These are phyloP conservation scores for Crocallis elinguaria DNA, from an alignment of 2,888 invertebrate species.

Conservation along the genomic window DNA sequence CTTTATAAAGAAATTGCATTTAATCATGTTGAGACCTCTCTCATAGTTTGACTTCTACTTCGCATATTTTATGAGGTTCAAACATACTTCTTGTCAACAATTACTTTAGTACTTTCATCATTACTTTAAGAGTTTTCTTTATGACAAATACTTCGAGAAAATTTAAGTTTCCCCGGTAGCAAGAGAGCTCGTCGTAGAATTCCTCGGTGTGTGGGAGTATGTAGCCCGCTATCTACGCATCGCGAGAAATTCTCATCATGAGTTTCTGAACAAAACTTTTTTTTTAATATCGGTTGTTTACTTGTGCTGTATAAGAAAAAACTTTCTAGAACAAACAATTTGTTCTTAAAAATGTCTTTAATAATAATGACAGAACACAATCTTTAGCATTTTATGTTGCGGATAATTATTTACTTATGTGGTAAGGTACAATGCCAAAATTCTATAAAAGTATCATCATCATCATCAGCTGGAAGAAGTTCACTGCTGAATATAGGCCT, in stretches of 20 bases:
- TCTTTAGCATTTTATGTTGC: too few species aligned
- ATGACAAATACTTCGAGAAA: conserved; percentile 68
- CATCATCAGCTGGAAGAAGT: too few species aligned
- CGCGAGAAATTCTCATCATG: conserved; percentile 24
- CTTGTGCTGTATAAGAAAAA: conserved; percentile 1
- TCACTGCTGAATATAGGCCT: too few species aligned
- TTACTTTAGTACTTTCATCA: conserved; percentile 73
- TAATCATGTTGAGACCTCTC: conserved; percentile 74
- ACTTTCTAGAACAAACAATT: background rate
- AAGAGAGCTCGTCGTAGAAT: conserved; percentile 36
- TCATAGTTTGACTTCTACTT: conserved; percentile 68
- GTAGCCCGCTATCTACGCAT: conserved; percentile 19
- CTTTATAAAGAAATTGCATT: conserved; percentile 82
- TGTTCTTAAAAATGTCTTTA: background rate
- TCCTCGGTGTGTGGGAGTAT: conserved; percentile 35
- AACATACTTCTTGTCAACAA: conserved; percentile 74
- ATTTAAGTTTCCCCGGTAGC: conserved; percentile 52
- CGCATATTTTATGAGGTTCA: conserved; percentile 73
- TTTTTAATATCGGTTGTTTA: conserved; percentile 12
- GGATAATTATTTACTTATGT: too few species aligned
- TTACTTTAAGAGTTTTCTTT: conserved; percentile 57
- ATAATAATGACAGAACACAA: background rate
- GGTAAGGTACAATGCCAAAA: too few species aligned
- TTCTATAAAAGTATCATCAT: too few species aligned
- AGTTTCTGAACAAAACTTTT: conserved; percentile 25